Evolutionary conservation across 1,140 invertebrate species (phyloP).

Genomic region (Drosophila ananassae): DNA sequence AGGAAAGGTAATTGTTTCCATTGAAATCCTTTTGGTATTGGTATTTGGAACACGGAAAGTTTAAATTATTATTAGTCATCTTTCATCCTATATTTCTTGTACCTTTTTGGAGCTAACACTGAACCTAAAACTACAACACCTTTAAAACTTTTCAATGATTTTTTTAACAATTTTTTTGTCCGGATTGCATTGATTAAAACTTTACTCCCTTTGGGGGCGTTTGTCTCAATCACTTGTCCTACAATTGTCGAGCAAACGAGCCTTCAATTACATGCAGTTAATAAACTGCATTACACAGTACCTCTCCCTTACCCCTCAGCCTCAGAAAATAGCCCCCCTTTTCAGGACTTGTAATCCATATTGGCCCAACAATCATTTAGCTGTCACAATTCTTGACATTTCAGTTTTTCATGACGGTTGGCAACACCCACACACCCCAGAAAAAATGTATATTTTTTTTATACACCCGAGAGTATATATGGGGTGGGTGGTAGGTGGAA

Average conservation of each 20-base stretch:
- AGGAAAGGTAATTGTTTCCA: slow-evolving; percentile 1
- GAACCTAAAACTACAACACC: neutral
- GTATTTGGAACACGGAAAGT: neutral
- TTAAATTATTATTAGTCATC: neutral
- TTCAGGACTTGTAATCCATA: slow-evolving; percentile 30
- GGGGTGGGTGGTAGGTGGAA: slow-evolving; percentile 1
- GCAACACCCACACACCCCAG: slow-evolving; percentile 38
- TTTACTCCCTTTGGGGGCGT: slow-evolving; percentile 12
- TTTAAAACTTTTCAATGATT: slow-evolving; percentile 24
- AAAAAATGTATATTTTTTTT: neutral
- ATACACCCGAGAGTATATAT: neutral
- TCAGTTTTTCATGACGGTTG: slow-evolving; percentile 57
- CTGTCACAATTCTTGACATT: slow-evolving; percentile 65
- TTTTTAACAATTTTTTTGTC: slow-evolving; percentile 16
- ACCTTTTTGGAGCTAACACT: too few species aligned
- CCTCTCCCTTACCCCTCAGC: neutral
- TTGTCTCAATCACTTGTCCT: slow-evolving; percentile 44
- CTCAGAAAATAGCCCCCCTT: neutral
- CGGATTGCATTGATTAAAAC: slow-evolving; percentile 39
- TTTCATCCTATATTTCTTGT: neutral
- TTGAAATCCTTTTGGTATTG: neutral
- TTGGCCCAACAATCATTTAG: slow-evolving; percentile 62
- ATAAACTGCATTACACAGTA: neutral
- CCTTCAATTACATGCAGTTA: slow-evolving; percentile 39
- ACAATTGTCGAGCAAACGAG: slow-evolving; percentile 46